phyloP scores from a whole-genome alignment of 2,888 invertebrate genomes.

The Amblyjoppa proteus region DNA sequence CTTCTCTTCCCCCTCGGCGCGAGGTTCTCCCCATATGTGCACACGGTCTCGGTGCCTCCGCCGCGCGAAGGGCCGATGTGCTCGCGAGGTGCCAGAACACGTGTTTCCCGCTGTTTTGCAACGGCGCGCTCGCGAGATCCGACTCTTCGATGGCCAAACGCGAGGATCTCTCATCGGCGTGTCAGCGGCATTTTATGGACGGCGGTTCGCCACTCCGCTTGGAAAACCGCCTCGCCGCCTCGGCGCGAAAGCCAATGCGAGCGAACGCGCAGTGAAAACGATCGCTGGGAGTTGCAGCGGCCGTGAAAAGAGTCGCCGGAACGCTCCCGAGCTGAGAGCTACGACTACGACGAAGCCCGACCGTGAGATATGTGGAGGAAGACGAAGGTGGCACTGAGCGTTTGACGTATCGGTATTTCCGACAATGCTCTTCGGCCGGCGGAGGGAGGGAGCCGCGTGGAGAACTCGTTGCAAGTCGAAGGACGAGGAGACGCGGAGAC shows the following conservation, averaged over 20 bases:
- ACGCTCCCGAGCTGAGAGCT: conserved; percentile 22
- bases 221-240: neutral
- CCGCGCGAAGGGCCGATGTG: too few species aligned
- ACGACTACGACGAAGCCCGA: conserved; percentile 55
- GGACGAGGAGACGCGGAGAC: conserved; percentile 37
- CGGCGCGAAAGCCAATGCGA: neutral
- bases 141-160: conserved; percentile 33
- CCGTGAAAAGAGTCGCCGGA: conserved; percentile 23
- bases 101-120: conserved; percentile 76
- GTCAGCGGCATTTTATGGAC: too few species aligned
- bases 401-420: conserved; percentile 72
- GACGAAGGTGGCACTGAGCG: conserved; percentile 45
- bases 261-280: neutral
- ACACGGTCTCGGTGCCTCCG: too few species aligned
- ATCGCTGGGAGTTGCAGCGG: neutral
- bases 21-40: too few species aligned
- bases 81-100: conserved; percentile 76
- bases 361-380: conserved; percentile 55
- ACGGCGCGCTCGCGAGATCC: conserved; percentile 44
- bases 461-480: conserved; percentile 40
- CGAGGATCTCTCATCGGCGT: too few species aligned
- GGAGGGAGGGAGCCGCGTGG: neutral
- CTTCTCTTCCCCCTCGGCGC: too few species aligned
- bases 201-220: too few species aligned
- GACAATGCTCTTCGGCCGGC: conserved; percentile 42